These are phyloP conservation scores for Psephotus haematonotus DNA, from an alignment of 2,113 vertebrate genomes.

Conservation along the genomic window DNA sequence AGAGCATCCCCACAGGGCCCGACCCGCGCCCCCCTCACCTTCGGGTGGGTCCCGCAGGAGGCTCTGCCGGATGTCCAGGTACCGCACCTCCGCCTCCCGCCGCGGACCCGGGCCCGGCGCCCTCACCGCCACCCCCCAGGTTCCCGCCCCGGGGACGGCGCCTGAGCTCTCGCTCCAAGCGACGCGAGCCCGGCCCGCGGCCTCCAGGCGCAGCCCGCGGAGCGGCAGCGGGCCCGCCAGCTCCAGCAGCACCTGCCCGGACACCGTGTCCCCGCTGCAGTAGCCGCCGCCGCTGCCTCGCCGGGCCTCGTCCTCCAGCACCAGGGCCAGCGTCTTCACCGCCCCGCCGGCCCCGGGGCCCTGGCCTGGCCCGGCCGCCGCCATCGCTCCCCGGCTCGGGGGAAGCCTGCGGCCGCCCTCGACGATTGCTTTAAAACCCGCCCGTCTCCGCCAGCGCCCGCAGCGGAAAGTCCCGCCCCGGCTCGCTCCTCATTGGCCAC, in stretches of 20 bases:
- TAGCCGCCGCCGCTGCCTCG: conserved; percentile 51
- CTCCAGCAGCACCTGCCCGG: conserved; percentile 76
- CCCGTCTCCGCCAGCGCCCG: not conserved
- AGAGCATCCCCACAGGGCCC: too few species aligned
- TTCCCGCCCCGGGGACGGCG: not conserved
- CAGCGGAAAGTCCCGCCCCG: not conserved
- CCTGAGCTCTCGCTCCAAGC: conserved; percentile 55
- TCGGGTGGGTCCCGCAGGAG: conserved; percentile 58
- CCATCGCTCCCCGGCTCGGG: conserved; percentile 51
- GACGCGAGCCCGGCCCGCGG: conserved; percentile 72
- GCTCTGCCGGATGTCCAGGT: conserved; percentile 70
- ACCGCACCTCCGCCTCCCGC: conserved; percentile 67
- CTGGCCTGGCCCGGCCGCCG: not conserved
- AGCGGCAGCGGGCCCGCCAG: conserved; percentile 55
- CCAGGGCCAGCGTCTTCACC: conserved; percentile 64
- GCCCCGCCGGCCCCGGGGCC: conserved; percentile 12
- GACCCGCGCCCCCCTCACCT: conserved; percentile 20
- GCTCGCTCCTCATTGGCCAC: not conserved
- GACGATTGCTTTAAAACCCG: conserved; percentile 62
- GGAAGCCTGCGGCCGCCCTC: not conserved
- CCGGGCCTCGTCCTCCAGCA: conserved; percentile 65
- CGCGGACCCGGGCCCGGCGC: not conserved
- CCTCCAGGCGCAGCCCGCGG: conserved; percentile 63
- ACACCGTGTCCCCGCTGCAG: conserved; percentile 72
- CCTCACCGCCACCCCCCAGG: not conserved